phyloP scores from a whole-genome alignment of 2,888 invertebrate genomes.

The Tetropium fuscum region DNA sequence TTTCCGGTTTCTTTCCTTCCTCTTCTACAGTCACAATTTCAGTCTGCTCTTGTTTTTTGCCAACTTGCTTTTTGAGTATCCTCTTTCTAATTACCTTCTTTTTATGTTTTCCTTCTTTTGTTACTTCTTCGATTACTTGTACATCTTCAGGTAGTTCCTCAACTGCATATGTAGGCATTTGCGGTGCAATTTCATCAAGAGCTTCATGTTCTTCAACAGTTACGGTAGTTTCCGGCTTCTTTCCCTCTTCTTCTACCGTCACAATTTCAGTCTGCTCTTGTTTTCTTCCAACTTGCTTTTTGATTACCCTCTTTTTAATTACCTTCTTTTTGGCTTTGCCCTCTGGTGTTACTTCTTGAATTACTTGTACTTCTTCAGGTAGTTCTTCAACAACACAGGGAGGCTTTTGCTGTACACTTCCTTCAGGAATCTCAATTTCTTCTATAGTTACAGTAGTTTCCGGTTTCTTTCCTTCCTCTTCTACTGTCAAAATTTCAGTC shows the following conservation, averaged over 20 bases:
- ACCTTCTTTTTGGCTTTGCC: constrained; percentile 54
- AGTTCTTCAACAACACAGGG: constrained; percentile 55
- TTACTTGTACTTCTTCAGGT: constrained; percentile 55
- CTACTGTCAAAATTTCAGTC: constrained; percentile 57
- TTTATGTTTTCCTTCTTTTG: constrained; percentile 55
- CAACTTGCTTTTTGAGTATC: constrained; percentile 47
- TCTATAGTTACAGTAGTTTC: constrained; percentile 48
- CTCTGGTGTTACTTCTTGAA: constrained; percentile 45
- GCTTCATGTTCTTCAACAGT: constrained; percentile 47
- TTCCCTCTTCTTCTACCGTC: constrained; percentile 54
- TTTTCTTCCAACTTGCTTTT: constrained; percentile 60
- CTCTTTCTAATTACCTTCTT: constrained; percentile 54
- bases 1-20: constrained; percentile 51
- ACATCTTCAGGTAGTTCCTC: constrained; percentile 52
- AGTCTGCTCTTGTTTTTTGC: constrained; percentile 55
- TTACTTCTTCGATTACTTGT: constrained; percentile 49
- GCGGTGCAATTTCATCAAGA: constrained; percentile 53
- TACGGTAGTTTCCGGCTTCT: constrained; percentile 51
- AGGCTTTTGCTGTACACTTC: constrained; percentile 52
- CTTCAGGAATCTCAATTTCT: constrained; percentile 55
- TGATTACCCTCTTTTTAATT: constrained; percentile 56
- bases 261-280: constrained; percentile 60
- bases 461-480: constrained; percentile 53
- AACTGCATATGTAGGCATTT: constrained; percentile 60
- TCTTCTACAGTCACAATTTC: constrained; percentile 52